These are phyloP conservation scores for Hanleya hanleyi DNA, from an alignment of 2,888 invertebrate species.

Conservation along the genomic window DNA sequence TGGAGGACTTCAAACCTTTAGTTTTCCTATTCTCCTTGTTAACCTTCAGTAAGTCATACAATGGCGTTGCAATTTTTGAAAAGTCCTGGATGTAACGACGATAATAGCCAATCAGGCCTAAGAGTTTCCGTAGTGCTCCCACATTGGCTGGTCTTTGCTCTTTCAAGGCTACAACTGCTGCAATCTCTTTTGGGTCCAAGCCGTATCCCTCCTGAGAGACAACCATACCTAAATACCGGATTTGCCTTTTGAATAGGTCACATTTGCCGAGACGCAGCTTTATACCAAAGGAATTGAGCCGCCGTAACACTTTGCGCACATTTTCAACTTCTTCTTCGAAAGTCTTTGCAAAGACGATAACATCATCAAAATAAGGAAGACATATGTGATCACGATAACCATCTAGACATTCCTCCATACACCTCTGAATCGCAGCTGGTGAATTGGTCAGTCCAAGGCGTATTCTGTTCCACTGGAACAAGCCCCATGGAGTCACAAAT, in stretches of 20 bases:
- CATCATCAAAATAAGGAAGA: slow-evolving; percentile 9
- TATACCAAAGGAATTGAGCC: not conserved
- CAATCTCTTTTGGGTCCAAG: not conserved
- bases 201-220: slow-evolving; percentile 4
- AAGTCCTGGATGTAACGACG: not conserved
- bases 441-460: not conserved
- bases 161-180: not conserved
- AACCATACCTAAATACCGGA: slow-evolving; percentile 17
- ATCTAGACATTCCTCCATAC: not conserved
- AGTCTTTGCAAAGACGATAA: not conserved
- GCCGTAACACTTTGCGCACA: slow-evolving; percentile 3
- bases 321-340: slow-evolving; percentile 8
- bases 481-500: slow-evolving; percentile 3
- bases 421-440: slow-evolving; percentile 4
- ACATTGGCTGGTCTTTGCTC: not conserved
- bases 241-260: slow-evolving; percentile 9
- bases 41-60: not conserved
- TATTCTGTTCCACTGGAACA: not conserved
- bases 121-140: not conserved
- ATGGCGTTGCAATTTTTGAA: slow-evolving; percentile 3
- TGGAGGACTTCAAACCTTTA: not conserved
- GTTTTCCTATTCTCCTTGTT: not conserved
- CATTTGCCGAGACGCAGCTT: slow-evolving; percentile 14
- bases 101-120: slow-evolving; percentile 9
- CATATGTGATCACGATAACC: not conserved